A percentile compares a stretch with the other conserved stretches of the same genome.
Conservation (phyloP, 2,113 vertebrate genomes). For the Fukomys damarensis region DNA sequence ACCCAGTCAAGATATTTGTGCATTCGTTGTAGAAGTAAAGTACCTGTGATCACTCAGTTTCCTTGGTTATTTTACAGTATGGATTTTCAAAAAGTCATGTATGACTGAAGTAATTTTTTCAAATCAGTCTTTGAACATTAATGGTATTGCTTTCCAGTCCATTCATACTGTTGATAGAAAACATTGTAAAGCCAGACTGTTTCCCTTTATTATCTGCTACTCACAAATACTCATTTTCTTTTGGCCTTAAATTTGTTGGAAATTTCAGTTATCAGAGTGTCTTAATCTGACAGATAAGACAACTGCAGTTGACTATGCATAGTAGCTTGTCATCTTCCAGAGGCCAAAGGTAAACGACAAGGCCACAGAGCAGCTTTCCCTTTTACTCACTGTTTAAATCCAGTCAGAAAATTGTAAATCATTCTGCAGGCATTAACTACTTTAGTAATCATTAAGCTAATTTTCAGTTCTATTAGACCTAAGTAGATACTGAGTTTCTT, state of each 20-base stretch:
- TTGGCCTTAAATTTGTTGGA: background rate
- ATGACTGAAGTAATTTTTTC: background rate
- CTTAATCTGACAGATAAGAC: background rate
- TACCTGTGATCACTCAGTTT: background rate
- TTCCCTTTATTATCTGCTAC: background rate
- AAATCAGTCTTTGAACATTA: background rate
- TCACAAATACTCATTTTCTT: background rate
- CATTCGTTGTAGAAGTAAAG: background rate
- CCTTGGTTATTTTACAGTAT: background rate
- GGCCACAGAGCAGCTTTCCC: background rate
- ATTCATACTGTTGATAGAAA: background rate
- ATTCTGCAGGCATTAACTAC: background rate
- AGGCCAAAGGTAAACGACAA: background rate
- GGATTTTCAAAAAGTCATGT: background rate
- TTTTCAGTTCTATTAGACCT: background rate
- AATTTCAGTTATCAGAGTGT: background rate
- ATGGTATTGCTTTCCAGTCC: background rate
- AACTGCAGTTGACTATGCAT: background rate
- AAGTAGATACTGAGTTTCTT: background rate
- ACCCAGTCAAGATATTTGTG: background rate
- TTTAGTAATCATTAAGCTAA: conserved; percentile 8
- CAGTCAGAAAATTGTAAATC: background rate
- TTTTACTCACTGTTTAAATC: background rate
- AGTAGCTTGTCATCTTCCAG: background rate
- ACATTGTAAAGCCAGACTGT: background rate